These are phyloP conservation scores for Danionella dracula DNA, from an alignment of 2,797 vertebrate species.

Conservation along the genomic window DNA sequence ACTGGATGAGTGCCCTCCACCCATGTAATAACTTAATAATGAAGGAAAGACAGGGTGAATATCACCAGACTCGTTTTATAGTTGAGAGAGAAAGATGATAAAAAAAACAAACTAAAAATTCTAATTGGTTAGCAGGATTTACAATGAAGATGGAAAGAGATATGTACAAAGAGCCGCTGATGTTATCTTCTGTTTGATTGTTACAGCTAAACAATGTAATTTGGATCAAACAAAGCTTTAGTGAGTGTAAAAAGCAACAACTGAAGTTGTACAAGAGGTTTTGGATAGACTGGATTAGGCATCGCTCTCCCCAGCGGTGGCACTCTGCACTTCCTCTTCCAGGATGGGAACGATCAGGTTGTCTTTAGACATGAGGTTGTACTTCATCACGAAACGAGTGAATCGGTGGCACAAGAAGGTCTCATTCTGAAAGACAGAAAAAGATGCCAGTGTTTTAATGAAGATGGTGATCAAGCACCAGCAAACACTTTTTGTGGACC, in stretches of 20 bases:
- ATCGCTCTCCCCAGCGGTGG: conserved; percentile 84
- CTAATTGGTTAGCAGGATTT: conserved; percentile 30
- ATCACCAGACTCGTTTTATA: conserved; percentile 51
- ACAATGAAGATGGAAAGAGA: conserved; percentile 14
- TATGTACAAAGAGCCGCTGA: conserved; percentile 28
- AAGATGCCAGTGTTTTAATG: neutral
- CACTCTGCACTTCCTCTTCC: conserved; percentile 85
- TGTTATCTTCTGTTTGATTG: neutral
- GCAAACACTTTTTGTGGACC: conserved; percentile 25
- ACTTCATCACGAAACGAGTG: conserved; percentile 98
- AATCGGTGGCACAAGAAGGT: conserved; percentile 98
- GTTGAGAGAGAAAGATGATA: neutral
- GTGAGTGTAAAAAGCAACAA: conserved; percentile 39
- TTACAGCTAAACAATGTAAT: conserved; percentile 9
- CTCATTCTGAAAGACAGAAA: conserved; percentile 75
- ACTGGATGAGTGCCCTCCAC: conserved; percentile 59
- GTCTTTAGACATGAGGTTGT: conserved; percentile 99
- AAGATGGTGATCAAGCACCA: too few species aligned
- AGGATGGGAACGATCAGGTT: conserved; percentile 98
- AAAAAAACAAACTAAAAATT: neutral
- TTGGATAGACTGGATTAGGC: conserved; percentile 63
- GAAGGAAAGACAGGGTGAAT: conserved; percentile 51
- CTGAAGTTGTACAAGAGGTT: conserved; percentile 55
- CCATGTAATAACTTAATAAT: conserved; percentile 75
- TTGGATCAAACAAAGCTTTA: conserved; percentile 43